phyloP scores from a whole-genome alignment of 1,140 invertebrate species.

The Heliothis virescens region DNA sequence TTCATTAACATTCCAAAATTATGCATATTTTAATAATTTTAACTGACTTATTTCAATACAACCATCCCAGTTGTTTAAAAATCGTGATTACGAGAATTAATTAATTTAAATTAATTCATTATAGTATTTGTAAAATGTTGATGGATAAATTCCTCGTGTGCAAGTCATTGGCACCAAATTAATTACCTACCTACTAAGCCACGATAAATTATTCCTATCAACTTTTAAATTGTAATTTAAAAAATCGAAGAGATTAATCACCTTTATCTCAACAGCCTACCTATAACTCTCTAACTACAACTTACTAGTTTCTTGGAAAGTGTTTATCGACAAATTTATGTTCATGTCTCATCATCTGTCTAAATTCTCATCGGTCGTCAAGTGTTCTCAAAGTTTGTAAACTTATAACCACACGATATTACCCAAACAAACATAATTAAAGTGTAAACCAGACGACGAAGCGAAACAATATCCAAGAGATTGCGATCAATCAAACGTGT shows the following conservation, averaged over 20 bases:
- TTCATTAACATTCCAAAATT: background rate
- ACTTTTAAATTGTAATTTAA: background rate
- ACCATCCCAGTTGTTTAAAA: background rate
- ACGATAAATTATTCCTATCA: background rate
- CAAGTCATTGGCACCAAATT: background rate
- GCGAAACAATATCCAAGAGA: conserved; percentile 33
- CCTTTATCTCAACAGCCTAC: too few species aligned
- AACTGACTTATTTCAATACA: conserved; percentile 10
- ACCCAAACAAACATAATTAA: conserved; percentile 26
- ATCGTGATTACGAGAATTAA: background rate
- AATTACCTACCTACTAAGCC: background rate
- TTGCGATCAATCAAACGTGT: conserved; percentile 41
- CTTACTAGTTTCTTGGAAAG: background rate
- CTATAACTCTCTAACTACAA: background rate
- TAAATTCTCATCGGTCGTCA: background rate
- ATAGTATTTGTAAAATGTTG: conserved; percentile 1
- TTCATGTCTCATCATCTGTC: background rate
- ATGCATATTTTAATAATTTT: background rate
- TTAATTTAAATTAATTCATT: conserved; percentile 24
- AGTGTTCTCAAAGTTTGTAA: conserved; percentile 5
- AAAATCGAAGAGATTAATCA: background rate
- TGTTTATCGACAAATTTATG: conserved; percentile 3
- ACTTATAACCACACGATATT: background rate
- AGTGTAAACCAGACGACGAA: background rate
- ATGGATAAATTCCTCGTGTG: conserved; percentile 4